These are phyloP conservation scores for Epsilonema sp. DNA, from an alignment of 2,888 invertebrate species.

Conservation along the genomic window DNA sequence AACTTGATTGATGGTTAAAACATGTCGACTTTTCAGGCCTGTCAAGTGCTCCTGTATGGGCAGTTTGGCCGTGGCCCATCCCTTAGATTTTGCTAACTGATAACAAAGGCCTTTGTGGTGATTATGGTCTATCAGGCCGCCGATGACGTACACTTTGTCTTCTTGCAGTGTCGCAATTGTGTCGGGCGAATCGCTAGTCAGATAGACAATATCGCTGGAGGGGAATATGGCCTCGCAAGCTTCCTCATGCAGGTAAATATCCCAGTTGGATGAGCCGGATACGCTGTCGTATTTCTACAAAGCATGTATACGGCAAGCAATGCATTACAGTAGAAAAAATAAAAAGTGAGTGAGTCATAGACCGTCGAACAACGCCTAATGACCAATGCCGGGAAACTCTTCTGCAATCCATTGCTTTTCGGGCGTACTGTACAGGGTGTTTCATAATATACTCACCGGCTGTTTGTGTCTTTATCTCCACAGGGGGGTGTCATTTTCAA, in stretches of 20 bases:
- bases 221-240: conserved; percentile 10
- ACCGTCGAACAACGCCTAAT: too few relatives aligned
- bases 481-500: too few relatives aligned
- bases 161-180: conserved; percentile 51
- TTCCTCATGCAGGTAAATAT: neutral
- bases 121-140: conserved; percentile 93
- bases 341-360: too few relatives aligned
- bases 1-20: conserved; percentile 81
- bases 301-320: neutral
- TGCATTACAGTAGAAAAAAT: too few relatives aligned
- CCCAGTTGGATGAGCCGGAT: conserved; percentile 1
- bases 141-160: conserved; percentile 70
- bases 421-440: too few relatives aligned
- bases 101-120: conserved; percentile 62
- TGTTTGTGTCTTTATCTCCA: too few relatives aligned
- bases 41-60: conserved; percentile 71
- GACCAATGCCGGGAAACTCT: too few relatives aligned
- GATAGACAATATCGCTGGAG: conserved; percentile 56
- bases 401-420: too few relatives aligned
- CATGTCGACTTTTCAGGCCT: conserved; percentile 57
- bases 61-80: conserved; percentile 38
- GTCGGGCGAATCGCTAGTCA: conserved; percentile 82
- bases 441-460: too few relatives aligned
- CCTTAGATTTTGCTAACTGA: conserved; percentile 51
- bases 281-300: neutral